These are phyloP conservation scores for Piscicola geometra DNA, from an alignment of 2,888 invertebrate genomes.

Conservation along the genomic window DNA sequence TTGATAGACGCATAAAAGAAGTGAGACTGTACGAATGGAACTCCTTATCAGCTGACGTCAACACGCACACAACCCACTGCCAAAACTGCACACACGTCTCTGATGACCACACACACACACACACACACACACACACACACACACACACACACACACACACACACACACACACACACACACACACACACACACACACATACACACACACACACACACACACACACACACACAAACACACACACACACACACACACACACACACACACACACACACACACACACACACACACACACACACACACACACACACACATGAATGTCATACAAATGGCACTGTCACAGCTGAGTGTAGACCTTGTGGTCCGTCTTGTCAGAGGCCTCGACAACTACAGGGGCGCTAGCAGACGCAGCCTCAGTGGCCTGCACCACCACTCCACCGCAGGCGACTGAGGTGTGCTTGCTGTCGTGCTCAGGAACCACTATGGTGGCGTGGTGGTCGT, in stretches of 20 bases:
- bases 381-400: not conserved
- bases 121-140: slow-evolving; percentile 18
- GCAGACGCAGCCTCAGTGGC: not conserved
- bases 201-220: not conserved
- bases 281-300: not conserved
- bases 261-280: slow-evolving; percentile 20
- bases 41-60: too few species aligned
- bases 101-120: slow-evolving; percentile 9
- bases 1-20: too few species aligned
- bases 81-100: not conserved
- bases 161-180: slow-evolving; percentile 14
- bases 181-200: not conserved
- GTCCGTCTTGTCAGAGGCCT: not conserved
- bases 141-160: slow-evolving; percentile 8
- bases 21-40: too few species aligned
- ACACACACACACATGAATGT: slow-evolving; percentile 11
- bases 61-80: not conserved
- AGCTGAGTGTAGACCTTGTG: not conserved
- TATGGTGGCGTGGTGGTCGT: not conserved
- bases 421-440: not conserved
- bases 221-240: slow-evolving; percentile 17
- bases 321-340: not conserved
- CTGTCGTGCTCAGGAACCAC: not conserved
- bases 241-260: slow-evolving; percentile 17
- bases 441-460: not conserved